Conservation (phyloP, 2,888 invertebrate genomes). For the Idaea straminata region DNA sequence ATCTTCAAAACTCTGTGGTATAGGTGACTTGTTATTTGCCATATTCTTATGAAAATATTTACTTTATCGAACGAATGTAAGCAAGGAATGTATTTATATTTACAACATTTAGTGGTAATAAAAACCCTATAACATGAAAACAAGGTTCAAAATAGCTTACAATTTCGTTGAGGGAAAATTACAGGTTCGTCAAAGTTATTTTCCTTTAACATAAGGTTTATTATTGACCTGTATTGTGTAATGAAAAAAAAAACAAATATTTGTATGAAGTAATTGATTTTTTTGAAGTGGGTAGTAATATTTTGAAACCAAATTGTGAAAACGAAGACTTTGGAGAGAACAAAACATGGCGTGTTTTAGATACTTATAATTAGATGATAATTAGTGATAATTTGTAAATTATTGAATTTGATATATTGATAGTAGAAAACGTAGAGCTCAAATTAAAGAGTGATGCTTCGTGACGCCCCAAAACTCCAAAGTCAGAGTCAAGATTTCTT, state of each 20-base stretch:
- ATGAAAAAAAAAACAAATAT: conserved; percentile 2
- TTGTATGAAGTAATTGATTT: background rate
- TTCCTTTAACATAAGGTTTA: background rate
- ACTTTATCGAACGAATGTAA: conserved; percentile 4
- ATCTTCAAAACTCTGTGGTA: background rate
- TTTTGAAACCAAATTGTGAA: too few relatives aligned
- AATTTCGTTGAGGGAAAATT: background rate
- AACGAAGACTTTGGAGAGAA: too few relatives aligned
- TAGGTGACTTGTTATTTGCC: background rate
- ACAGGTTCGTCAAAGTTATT: background rate
- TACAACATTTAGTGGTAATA: background rate
- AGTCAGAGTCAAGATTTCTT: too few relatives aligned
- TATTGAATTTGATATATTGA: too few relatives aligned
- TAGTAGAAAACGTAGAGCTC: too few relatives aligned
- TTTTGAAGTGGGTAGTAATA: background rate
- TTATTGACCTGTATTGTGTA: conserved; percentile 2
- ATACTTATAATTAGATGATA: too few relatives aligned
- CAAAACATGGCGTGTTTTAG: too few relatives aligned
- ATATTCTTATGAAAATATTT: conserved; percentile 4
- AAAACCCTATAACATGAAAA: background rate
- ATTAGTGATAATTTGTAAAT: too few relatives aligned
- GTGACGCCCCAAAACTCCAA: too few relatives aligned
- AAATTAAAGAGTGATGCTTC: too few relatives aligned
- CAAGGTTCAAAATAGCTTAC: background rate
- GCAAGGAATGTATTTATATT: background rate